phyloP scores from a whole-genome alignment of 2,888 invertebrate genomes.

The Taenaris catops region DNA sequence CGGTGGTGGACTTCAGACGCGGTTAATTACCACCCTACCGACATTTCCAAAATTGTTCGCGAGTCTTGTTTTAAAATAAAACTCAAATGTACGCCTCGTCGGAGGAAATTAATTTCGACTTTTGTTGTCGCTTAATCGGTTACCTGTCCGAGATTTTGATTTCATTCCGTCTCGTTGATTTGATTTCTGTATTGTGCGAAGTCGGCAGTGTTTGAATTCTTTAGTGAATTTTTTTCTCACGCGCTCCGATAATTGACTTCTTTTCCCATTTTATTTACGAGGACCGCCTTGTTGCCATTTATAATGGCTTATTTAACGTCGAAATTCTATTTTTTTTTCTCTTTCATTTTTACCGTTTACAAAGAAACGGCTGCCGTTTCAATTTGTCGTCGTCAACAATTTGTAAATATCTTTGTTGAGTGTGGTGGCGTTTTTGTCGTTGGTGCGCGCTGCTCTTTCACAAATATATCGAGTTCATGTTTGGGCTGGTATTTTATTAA shows the following conservation, averaged over 20 bases:
- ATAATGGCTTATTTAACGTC: conserved; percentile 20
- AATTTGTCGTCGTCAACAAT: conserved; percentile 12
- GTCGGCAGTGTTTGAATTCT: conserved; percentile 23
- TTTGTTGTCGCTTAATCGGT: conserved; percentile 61
- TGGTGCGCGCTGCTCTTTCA: too few relatives aligned
- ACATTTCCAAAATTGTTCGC: conserved; percentile 68
- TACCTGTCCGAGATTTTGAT: conserved; percentile 57
- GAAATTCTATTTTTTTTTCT: conserved; percentile 14
- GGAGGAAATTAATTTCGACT: conserved; percentile 58
- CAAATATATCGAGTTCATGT: too few relatives aligned
- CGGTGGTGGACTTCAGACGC: too few relatives aligned
- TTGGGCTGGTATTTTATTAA: too few relatives aligned
- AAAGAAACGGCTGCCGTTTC: conserved; percentile 9
- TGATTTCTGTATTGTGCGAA: conserved; percentile 32
- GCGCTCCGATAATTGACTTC: conserved; percentile 20
- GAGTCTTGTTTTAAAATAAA: conserved; percentile 68
- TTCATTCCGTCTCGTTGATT: conserved; percentile 36
- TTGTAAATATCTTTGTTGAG: background rate
- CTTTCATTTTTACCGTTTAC: conserved; percentile 7
- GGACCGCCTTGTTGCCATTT: conserved; percentile 12
- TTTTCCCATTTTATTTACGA: conserved; percentile 21
- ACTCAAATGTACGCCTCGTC: conserved; percentile 63
- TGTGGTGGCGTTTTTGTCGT: too few relatives aligned
- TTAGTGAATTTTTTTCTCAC: conserved; percentile 15
- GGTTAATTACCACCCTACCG: too few relatives aligned